Conservation (phyloP, 1,140 invertebrate species). For the Drosophila sp. region DNA sequence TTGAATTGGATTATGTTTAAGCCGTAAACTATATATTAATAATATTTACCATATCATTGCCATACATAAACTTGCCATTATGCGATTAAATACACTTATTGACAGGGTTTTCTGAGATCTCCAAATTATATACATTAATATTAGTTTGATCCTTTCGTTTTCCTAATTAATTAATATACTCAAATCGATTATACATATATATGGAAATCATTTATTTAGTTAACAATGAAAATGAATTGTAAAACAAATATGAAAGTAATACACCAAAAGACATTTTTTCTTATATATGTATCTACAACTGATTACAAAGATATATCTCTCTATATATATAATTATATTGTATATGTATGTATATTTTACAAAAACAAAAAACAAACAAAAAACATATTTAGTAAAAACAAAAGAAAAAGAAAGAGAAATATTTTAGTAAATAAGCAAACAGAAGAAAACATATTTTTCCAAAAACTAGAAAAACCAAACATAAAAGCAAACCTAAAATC, state of each 20-base stretch:
- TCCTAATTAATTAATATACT: constrained; percentile 15
- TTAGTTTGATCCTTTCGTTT: constrained; percentile 50
- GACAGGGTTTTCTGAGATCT: constrained; percentile 49
- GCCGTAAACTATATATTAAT: constrained; percentile 47
- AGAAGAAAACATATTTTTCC: constrained; percentile 75
- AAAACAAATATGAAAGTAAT: constrained; percentile 20
- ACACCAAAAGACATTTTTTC: constrained; percentile 46
- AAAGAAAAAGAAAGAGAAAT: constrained; percentile 46
- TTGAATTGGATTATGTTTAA: constrained; percentile 39
- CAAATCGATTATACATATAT: neutral
- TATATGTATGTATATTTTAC: constrained; percentile 81
- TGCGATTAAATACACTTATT: constrained; percentile 22
- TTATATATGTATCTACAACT: constrained; percentile 44
- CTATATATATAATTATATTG: constrained; percentile 69
- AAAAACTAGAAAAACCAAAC: constrained; percentile 58
- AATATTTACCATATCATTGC: constrained; percentile 76
- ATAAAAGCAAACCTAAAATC: constrained; percentile 32
- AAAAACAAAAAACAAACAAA: constrained; percentile 48
- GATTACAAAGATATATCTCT: constrained; percentile 57
- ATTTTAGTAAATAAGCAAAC: constrained; percentile 58
- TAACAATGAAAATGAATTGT: constrained; percentile 30
- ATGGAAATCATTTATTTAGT: constrained; percentile 26
- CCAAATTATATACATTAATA: constrained; percentile 18
- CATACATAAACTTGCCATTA: constrained; percentile 44
- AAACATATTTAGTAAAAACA: constrained; percentile 60